Base-by-base conservation (phyloP, 2,888 invertebrate species). In the Fragum sueziense region DNA sequence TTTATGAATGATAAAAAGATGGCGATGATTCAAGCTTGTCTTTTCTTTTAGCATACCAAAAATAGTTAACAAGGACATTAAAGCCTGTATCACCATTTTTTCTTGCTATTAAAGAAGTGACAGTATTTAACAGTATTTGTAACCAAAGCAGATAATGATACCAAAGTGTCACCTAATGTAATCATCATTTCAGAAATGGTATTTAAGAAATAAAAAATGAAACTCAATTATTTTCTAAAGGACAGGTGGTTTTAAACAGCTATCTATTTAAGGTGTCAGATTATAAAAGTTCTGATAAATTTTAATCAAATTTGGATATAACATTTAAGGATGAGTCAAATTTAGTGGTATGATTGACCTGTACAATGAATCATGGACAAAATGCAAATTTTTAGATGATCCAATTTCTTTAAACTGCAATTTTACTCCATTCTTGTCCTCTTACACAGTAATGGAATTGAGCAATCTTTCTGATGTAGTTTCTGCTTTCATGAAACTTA, bases 271-370 rank as follows among this genome's bases (percentile, higher is more conserved):
- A 41, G 71, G 76, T 76, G 76, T 80, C 77, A 62, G 25, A 62
- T 74, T 73, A 70, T 73, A 70, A 72, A 70, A 76, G 52, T 59
- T 65, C 37, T 41, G 75, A 80, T 76, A 76, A 76, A 80, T 80
- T 76, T 76, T 76, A 74, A 79, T 79, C 79, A 75, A 72, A 80
- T 73, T 76, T 76, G 51, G 80, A 74, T 61, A 72, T 70, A 73
- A 62, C 68, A 22, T 34, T 65, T n/a, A 41, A 27, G 25, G 7
- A 65, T 65, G 65, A 65, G 65, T 65, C 65, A 65, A 65, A 65
- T 65, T 65, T 41, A 41, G 65, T 65, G 65, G 65, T 41, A 65
- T 65, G 65, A n/a, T n/a, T 41, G 65, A 65, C 65, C 65, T 11
- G 27, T 34, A 4, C 51, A n/a, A 61, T 75, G 75, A 75, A 75